phyloP scores from a whole-genome alignment of 92 coral and sea anemone genomes.

The Plumapathes pennacea region DNA sequence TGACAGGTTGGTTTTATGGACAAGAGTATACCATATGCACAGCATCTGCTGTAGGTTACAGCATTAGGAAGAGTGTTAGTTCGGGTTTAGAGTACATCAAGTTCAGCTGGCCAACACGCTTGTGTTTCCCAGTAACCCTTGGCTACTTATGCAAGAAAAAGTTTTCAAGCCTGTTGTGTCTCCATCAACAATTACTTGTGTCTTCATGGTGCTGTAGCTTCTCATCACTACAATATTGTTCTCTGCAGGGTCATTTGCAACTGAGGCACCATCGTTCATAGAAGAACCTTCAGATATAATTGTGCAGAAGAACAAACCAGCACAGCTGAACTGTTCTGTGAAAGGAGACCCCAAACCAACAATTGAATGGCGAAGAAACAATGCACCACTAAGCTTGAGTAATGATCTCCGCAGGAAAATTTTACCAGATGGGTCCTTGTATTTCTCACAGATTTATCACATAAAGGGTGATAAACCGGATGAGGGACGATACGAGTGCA shows the following conservation, averaged over 20 bases:
- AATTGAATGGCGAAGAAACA: slow-evolving; percentile 75
- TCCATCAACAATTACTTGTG: too few species aligned
- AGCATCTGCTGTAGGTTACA: too few species aligned
- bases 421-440: slow-evolving; percentile 75
- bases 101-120: too few species aligned
- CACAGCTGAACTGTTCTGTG: slow-evolving; percentile 63
- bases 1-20: too few species aligned
- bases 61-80: too few species aligned
- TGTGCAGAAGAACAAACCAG: slow-evolving; percentile 63
- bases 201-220: too few species aligned
- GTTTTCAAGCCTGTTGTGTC: too few species aligned
- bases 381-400: slow-evolving; percentile 22
- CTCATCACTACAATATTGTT: background rate
- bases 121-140: too few species aligned
- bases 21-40: too few species aligned
- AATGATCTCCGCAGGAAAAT: slow-evolving; percentile 60
- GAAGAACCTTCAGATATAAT: slow-evolving; percentile 80
- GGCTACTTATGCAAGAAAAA: too few species aligned
- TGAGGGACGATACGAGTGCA: slow-evolving; percentile 87
- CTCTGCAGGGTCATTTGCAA: slow-evolving; percentile 24
- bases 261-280: slow-evolving; percentile 54
- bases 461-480: slow-evolving; percentile 70
- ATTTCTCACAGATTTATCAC: slow-evolving; percentile 61
- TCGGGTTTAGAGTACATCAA: too few species aligned
- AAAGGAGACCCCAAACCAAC: slow-evolving; percentile 60